Evolutionary conservation across 2,888 invertebrate species (phyloP), one percentile per base, ranked within the genome.

Genomic region (Euzetes globulus): DNA sequence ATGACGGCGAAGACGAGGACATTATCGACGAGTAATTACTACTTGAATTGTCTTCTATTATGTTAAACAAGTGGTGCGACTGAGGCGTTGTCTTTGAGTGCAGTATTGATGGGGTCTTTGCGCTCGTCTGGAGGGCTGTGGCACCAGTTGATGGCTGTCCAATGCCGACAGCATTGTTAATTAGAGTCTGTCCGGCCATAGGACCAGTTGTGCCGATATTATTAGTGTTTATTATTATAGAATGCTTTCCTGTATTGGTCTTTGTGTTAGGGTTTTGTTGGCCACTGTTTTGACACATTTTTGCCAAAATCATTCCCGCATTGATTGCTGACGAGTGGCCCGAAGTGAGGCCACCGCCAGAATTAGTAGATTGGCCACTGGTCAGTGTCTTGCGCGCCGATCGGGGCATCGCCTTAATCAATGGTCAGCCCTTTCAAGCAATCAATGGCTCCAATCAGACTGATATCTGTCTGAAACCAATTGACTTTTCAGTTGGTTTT

Each of bases 11-110:
- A 37, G 63, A 65, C 15, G 60, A 60, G 27, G 60, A 25, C 60
- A 60, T 60, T 4, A 65, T 33, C 15, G 37, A n/a, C 5, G 33
- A 37, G 33, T 17, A 65, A 29, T 65, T 15, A 37, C 63, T 65
- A 4, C 37, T 37, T 13, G 33, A 37, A 7, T 29, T 65, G 63
- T 65, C 63, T 27, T 60, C 60, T 17, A 60, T 29, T 1, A 60
- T 27, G 11, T 60, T 58, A 25, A 58, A 25, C 58, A 22, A 60
- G 15, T 25, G 29, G 15, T 60, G 60, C 27, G 60, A 25, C 15
- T 60, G 25, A 27, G 60, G 60, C 60, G 60, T 60, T 29, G 25
- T 27, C 29, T 60, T 60, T 13, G 60, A 60, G 60, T 60, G 60
- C 25, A 60, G 60, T 25, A 60, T 60, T 27, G 60, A 60, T 60